Percentiles rank a stretch among this genome's conserved stretches.
Evolutionary conservation across 2,888 invertebrate genomes (phyloP).

Genomic region (Acronicta alni): DNA sequence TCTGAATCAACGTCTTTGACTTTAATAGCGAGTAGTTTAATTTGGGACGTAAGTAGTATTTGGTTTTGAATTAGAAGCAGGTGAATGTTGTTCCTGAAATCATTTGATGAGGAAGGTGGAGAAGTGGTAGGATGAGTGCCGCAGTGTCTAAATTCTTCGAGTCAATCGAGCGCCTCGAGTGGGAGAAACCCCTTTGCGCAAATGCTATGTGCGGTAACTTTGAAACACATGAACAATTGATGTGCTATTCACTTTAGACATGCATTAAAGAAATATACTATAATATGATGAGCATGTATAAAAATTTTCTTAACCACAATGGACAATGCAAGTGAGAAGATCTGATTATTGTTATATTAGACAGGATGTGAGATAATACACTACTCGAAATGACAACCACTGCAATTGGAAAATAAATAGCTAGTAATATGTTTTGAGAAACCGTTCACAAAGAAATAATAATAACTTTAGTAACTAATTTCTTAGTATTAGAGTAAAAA

Average conservation of each 20-base stretch:
- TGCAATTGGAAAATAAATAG: slow-evolving; percentile 1
- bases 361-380: slow-evolving; percentile 29
- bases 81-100: slow-evolving; percentile 8
- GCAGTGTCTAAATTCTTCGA: slow-evolving; percentile 16
- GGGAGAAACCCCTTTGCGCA: background rate
- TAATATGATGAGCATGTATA: background rate
- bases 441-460: slow-evolving; percentile 1
- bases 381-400: slow-evolving; percentile 6
- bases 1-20: slow-evolving; percentile 27
- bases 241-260: too few relatives aligned
- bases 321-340: slow-evolving; percentile 24
- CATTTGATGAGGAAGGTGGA: slow-evolving; percentile 3
- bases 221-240: slow-evolving; percentile 2
- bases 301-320: slow-evolving; percentile 16
- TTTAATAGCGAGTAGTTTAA: slow-evolving; percentile 6
- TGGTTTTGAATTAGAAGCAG: slow-evolving; percentile 1
- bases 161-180: background rate
- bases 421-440: slow-evolving; percentile 15
- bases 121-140: background rate
- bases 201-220: slow-evolving; percentile 4
- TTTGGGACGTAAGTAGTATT: background rate
- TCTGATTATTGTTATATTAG: slow-evolving; percentile 19
- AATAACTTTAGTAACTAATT: background rate
- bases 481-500: too few relatives aligned
- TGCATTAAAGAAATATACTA: background rate